These are phyloP conservation scores for Leptestheria dahalacensis DNA, from an alignment of 1,140 invertebrate species.

Conservation along the genomic window DNA sequence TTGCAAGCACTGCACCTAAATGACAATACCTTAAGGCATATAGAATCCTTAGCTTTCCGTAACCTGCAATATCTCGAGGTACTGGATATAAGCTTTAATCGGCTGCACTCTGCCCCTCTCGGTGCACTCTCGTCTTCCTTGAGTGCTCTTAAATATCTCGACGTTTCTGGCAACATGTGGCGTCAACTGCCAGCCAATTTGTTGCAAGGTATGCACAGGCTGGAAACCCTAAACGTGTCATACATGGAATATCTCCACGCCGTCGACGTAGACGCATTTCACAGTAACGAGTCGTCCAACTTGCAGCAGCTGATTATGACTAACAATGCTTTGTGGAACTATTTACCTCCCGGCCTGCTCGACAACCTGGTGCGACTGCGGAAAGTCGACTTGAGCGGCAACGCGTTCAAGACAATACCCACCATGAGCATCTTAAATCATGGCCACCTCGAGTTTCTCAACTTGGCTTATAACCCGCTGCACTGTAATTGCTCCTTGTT, in stretches of 20 bases:
- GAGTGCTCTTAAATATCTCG: constrained; percentile 1
- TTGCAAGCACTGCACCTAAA: constrained; percentile 13
- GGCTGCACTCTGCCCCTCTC: constrained; percentile 42
- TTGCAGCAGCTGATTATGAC: constrained; percentile 4
- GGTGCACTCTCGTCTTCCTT: constrained; percentile 1
- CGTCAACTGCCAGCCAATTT: constrained; percentile 4
- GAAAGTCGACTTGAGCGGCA: neutral
- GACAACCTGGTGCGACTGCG: neutral
- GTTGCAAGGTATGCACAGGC: neutral
- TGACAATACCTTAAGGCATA: constrained; percentile 12
- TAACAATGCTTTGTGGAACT: constrained; percentile 9
- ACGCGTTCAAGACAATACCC: constrained; percentile 2
- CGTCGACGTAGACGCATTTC: neutral
- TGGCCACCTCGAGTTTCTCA: constrained; percentile 18
- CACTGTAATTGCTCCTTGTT: constrained; percentile 74
- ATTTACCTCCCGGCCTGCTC: neutral
- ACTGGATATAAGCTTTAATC: constrained; percentile 59
- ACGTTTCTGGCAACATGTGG: constrained; percentile 45
- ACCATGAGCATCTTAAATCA: neutral
- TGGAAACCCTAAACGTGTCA: constrained; percentile 7
- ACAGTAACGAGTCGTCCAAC: neutral
- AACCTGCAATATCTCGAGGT: constrained; percentile 48
- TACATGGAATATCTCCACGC: constrained; percentile 9
- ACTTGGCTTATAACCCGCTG: constrained; percentile 64
- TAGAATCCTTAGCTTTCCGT: constrained; percentile 43